Conservation (phyloP, 2,888 invertebrate genomes). For the Hemaris fuciformis region DNA sequence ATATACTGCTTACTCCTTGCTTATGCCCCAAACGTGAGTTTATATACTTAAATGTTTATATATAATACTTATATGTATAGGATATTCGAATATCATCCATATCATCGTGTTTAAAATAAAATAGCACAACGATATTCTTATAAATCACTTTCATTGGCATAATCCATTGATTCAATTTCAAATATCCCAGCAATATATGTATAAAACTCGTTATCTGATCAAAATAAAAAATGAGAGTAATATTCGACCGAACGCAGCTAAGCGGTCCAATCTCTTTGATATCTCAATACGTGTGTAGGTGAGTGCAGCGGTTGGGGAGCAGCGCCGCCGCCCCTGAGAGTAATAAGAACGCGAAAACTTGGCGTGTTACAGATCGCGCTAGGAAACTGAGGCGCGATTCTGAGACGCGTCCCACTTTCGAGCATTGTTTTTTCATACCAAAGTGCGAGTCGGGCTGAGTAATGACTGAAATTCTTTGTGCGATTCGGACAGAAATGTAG, state of each 20-base stretch:
- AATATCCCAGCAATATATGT: neutral
- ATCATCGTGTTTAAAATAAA: no score
- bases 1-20: no score
- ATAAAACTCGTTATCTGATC: neutral
- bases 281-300: conserved; percentile 16
- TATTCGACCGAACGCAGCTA: neutral
- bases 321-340: neutral
- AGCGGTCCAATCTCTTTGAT: conserved; percentile 17
- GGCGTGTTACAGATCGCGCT: neutral
- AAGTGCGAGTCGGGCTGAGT: neutral
- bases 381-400: conserved; percentile 1
- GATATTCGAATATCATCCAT: no score
- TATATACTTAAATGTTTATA: no score
- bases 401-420: conserved; percentile 4
- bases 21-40: no score
- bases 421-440: conserved; percentile 5
- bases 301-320: neutral
- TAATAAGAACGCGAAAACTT: conserved; percentile 8
- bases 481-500: neutral
- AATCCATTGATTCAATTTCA: neutral
- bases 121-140: no score
- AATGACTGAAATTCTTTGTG: conserved; percentile 3
- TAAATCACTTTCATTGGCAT: no score
- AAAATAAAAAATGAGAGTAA: neutral
- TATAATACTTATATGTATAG: no score